Evolutionary conservation across 2,888 invertebrate species (phyloP), one percentile per base, ranked within the genome.

Genomic region (Cistogaster globosa): DNA sequence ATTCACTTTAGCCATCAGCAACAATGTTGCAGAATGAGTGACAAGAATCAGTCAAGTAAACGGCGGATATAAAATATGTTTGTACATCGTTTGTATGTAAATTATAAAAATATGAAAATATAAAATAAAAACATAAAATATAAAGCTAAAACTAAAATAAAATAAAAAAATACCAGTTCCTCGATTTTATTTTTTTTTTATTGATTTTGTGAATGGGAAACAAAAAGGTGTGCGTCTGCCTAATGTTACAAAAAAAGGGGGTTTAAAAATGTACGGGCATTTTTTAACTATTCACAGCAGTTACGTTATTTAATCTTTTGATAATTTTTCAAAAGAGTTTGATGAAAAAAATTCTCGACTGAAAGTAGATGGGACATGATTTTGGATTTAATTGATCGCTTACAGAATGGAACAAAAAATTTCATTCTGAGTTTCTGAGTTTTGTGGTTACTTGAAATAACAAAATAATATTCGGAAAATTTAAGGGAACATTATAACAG

Each of bases 101-200:
- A 58, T 57, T 18, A 57, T 7, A 58, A 65, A 48, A 67, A 12
- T 62, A 11, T 18, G 51, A 45, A 20, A 53, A 63, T 9, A 18
- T 7, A 72, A 72, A 22, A 51, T 42, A 32, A 32, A 22, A 68
- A 55, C n/a, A 26, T 26, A 26, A n/a, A n/a, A n/a, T n/a, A n/a
- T n/a, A n/a, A n/a, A n/a, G n/a, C n/a, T n/a, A n/a, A 2, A 26
- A 26, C 22, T 8, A 18, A 38, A 68, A 62, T n/a, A 74, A 26
- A 75, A 83, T 79, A 63, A 68, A 75, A 75, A 51, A 78, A 78
- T 74, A 83, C 78, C 83, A 83, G 83, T 83, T 83, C 58, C 74
- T 69, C 32, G 53, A 51, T 69, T 74, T 72, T 20, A n/a, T 58
- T 36, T 48, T 48, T 48, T n/a, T 32, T 53, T 62, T 77, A 77